Conservation (phyloP, 2,113 vertebrate species). For the Pterocles gutturalis region DNA sequence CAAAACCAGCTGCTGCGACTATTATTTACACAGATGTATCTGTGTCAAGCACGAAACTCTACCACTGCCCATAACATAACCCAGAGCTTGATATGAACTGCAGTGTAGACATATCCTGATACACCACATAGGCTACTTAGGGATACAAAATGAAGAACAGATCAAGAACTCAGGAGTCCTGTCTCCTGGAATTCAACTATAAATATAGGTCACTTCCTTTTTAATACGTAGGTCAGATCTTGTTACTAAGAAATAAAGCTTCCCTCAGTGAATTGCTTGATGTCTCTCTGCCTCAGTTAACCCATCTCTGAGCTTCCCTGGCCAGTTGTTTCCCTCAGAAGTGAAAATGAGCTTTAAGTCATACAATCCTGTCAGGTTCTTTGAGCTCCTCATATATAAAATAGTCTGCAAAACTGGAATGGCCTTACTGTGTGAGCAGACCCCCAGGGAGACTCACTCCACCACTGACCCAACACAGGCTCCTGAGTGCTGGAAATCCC, state of each 20-base stretch:
- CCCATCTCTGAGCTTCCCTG: neutral
- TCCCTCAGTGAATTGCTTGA: neutral
- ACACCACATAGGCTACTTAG: no score
- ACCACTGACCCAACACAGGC: neutral
- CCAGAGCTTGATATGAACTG: neutral
- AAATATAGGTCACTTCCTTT: neutral
- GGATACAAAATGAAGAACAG: neutral
- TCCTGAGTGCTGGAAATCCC: neutral
- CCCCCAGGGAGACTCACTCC: neutral
- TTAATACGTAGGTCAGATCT: neutral
- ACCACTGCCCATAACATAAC: neutral
- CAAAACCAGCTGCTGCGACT: neutral
- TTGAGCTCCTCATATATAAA: neutral
- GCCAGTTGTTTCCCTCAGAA: neutral
- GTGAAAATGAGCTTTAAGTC: neutral
- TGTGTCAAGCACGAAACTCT: no score
- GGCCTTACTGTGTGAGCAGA: neutral
- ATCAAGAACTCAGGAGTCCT: neutral
- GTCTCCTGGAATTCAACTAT: neutral
- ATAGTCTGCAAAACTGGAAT: neutral
- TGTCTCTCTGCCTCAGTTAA: neutral
- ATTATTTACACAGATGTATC: neutral
- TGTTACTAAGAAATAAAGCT: neutral
- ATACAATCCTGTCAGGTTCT: neutral
- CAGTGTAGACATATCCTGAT: neutral